phyloP scores from a whole-genome alignment of 2,888 invertebrate genomes.

The Allophyes oxyacanthae region DNA sequence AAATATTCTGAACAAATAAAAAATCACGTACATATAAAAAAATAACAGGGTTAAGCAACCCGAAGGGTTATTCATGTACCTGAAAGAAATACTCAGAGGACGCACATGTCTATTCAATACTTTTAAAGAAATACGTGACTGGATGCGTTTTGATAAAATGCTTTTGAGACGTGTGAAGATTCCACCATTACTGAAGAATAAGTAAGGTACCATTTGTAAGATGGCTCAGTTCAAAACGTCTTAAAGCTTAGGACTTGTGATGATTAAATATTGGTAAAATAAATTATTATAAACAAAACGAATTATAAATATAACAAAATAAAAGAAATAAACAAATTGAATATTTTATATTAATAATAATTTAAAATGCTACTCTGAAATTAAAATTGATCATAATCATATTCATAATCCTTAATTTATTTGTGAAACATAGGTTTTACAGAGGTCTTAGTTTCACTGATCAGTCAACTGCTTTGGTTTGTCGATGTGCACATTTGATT shows the following conservation, averaged over 20 bases:
- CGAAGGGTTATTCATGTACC: constrained; percentile 52
- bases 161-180: constrained; percentile 36
- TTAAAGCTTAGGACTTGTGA: constrained; percentile 11
- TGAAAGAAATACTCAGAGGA: constrained; percentile 38
- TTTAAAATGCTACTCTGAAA: too few species aligned
- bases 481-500: neutral
- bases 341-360: too few species aligned
- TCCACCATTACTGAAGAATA: constrained; percentile 3
- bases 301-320: too few species aligned
- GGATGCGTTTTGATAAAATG: constrained; percentile 43
- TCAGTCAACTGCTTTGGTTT: constrained; percentile 4
- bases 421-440: too few species aligned
- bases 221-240: constrained; percentile 3
- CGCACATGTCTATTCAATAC: constrained; percentile 41
- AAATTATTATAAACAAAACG: too few species aligned
- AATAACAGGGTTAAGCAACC: constrained; percentile 12
- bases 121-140: constrained; percentile 54
- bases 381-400: too few species aligned
- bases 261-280: constrained; percentile 26
- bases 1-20: neutral
- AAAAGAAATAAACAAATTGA: too few species aligned
- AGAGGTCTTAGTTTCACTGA: too few species aligned
- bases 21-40: constrained; percentile 19
- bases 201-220: neutral
- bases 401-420: too few species aligned